Base-by-base conservation (phyloP, 1,140 invertebrate genomes). In the Formica exsecta region DNA sequence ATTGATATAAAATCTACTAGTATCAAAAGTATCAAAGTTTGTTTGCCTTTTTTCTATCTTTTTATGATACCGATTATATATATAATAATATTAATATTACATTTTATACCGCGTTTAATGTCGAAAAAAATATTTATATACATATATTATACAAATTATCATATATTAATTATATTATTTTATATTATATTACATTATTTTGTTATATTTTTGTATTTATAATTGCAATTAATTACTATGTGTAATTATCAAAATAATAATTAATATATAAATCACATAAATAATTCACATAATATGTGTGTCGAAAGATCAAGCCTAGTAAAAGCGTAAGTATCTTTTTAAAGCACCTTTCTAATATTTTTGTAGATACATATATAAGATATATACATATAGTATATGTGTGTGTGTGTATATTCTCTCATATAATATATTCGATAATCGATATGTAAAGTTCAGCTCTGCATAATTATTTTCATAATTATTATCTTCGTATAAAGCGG, bases 391-490 rank as follows among this genome's bases (percentile, higher is more conserved):
- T 13, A 59, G 38, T 41, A 5, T 41, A 3, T 41, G 38, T 41
- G 38, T 41, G 38, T 41, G 8, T 41, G 16, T 25, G 11, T n/a
- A 59, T n/a, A 70, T 11, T 32, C 3, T 32, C 3, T 32, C 32
- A 59, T 0, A 9, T 11, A 54, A 16, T 57, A 9, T 61, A 16
- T 81, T 73, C 54, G 66, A 73, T 59, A 71, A 59, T 59, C 54
- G 19, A 73, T 81, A 32, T 57, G 59, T 59, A 44, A 81, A 81
- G 79, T 59, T 83, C 68, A 74, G 7, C 13, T n/a, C 68, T 74
- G 38, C n/a, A 29, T 83, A 83, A 83, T 83, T 74, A 83, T 83
- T 83, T 83, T 68, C 79, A 83, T 83, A 74, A 83, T 83, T 83
- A 74, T 83, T 83, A 83, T 83, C 79, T 83, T 74, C 79, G 5